Evolutionary conservation across 2,113 vertebrate species (phyloP).

Genomic region (Erinaceus europaeus): DNA sequence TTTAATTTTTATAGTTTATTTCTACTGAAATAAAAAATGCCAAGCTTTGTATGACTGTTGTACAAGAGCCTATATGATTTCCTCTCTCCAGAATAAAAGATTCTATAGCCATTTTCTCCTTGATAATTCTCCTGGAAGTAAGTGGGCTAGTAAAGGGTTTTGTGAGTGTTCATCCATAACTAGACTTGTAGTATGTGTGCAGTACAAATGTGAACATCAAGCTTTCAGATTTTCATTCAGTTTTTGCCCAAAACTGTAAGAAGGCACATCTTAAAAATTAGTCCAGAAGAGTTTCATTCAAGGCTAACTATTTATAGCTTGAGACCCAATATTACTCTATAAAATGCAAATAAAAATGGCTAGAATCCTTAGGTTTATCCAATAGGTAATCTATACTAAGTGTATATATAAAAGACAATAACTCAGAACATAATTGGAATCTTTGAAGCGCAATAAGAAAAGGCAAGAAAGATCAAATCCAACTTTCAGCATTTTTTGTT

Average conservation of each 20-base stretch:
- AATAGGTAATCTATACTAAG: background rate
- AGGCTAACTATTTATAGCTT: background rate
- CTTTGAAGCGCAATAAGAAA: background rate
- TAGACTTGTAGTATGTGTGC: background rate
- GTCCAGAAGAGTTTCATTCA: background rate
- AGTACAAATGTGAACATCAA: background rate
- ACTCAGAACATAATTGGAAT: background rate
- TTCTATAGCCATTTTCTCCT: background rate
- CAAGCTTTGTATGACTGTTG: background rate
- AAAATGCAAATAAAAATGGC: background rate
- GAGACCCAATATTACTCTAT: background rate
- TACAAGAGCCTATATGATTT: background rate
- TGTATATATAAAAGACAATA: background rate
- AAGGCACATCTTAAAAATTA: background rate
- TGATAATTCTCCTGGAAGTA: background rate
- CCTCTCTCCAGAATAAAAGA: conserved; percentile 13
- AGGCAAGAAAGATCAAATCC: background rate
- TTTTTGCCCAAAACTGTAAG: background rate
- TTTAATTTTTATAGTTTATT: background rate
- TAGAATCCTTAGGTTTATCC: background rate
- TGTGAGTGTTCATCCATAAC: background rate
- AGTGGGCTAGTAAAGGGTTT: background rate
- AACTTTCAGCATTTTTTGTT: background rate
- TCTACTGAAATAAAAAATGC: no score
- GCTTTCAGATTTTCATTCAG: conserved; percentile 14